Evolutionary conservation across 2,888 invertebrate species (phyloP).

Genomic region (Malacosoma neustria): DNA sequence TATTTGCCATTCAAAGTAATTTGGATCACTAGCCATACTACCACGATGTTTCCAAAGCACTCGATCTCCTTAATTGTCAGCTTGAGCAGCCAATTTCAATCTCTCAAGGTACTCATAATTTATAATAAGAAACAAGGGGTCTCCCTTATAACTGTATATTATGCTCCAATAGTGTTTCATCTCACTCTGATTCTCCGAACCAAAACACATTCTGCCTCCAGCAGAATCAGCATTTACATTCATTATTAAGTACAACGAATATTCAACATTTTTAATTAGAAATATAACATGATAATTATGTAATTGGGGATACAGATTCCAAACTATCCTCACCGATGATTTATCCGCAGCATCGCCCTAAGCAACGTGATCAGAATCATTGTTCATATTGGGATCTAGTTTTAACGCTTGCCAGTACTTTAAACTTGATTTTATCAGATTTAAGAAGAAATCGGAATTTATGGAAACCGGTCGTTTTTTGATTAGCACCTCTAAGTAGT

Average conservation of each 20-base stretch:
- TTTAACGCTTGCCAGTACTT: slow-evolving; percentile 1
- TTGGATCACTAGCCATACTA: background rate
- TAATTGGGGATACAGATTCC: background rate
- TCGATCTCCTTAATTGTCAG: slow-evolving; percentile 1
- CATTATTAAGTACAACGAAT: background rate
- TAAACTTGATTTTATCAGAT: background rate
- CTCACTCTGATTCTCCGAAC: background rate
- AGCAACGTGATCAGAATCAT: background rate
- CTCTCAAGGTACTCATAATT: slow-evolving; percentile 1
- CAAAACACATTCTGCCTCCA: background rate
- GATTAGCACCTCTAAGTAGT: background rate
- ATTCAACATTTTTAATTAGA: background rate
- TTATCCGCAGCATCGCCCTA: slow-evolving; percentile 1
- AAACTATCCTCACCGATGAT: background rate
- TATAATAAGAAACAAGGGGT: slow-evolving; percentile 2
- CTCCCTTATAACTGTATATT: background rate
- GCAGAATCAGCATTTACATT: background rate
- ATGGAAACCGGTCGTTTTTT: slow-evolving; percentile 2
- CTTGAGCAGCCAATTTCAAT: background rate
- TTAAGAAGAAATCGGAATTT: slow-evolving; percentile 1
- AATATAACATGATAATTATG: background rate
- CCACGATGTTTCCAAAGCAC: background rate
- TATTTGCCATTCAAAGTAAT: slow-evolving; percentile 2
- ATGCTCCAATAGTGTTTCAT: slow-evolving; percentile 1
- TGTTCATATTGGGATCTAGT: background rate